Base-by-base conservation (phyloP, 2,113 vertebrate species). In the Lagopus muta region DNA sequence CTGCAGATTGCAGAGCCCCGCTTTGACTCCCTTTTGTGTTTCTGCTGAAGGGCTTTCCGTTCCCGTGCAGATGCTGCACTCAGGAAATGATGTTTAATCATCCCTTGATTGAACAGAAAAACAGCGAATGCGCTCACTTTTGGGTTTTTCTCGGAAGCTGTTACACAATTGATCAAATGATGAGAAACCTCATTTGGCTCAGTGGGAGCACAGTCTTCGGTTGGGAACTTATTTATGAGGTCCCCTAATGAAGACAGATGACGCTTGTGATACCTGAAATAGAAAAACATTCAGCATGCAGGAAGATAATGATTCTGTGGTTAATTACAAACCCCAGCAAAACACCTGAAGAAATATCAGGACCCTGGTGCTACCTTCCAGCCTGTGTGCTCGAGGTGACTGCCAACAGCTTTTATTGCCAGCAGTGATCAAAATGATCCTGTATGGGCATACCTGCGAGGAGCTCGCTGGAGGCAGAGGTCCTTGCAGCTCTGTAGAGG, bases 201-300 rank as follows among this genome's bases (percentile, higher is more conserved):
- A 22, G 81, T 48, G 48, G 90, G 69, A 76, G 64, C 34, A 1
- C 64, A 62, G 67, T 54, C 84, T 86, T 80, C 43, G 47, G 67
- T 64, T 79, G 88, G 92, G 86, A 64, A 64, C 62, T 91, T 83
- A 34, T 86, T 94, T 86, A 58, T 83, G 88, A 95, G 81, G 81
- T 86, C 64, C 54, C 72, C 30, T 91, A 91, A 93, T 91, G 92
- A 83, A 91, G 88, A 94, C 10, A 80, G 65, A 80, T 60, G 60
- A 86, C 48, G 76, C 67, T 86, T 82, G 5, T 83, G 86, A 88
- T 90, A 82, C 86, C 69, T 71, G 69, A 82, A 47, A 80, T 28
- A 50, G 73, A 48, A 76, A 43, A 83, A 43, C 47, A 71, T 54
- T 45, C 65, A 45, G 77, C 14, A 7, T 13, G 64, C 69, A 50